Evolutionary conservation across 2,797 vertebrate genomes (phyloP), one percentile per base, ranked within the genome.

Genomic region (Emydoidea blandingii): DNA sequence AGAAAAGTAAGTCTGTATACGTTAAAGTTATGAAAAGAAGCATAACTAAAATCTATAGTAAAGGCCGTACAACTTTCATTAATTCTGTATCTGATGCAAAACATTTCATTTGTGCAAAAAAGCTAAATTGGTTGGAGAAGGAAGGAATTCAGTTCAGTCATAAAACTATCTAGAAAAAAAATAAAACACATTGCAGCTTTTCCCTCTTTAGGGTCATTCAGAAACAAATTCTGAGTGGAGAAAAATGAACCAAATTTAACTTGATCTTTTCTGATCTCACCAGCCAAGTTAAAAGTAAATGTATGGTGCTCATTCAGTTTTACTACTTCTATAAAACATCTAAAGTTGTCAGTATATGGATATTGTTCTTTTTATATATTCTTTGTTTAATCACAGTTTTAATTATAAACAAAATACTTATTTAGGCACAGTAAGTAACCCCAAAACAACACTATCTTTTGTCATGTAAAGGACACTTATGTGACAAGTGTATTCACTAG

Each of bases 1-100:
- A 95, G 96, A 93, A 98, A 98, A 92, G 98, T 98, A 97, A 98
- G 98, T 96, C 81, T 59, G 12, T 1, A 9, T 94, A 81, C 21
- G 80, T 56, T 59, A 47, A 76, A 91, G 3, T 92, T 85, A 54
- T n/a, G 52, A 76, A 47, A 81, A 88, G 53, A 79, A 50, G n/a
- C 74, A 81, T 88, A 65, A 3, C 14, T 89, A 11, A 56, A 65
- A 79, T 44, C 31, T 19, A 56, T 5, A 82, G 34, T n/a, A 54
- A 29, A 47, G 44, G 29, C 68, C 34, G 29, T 72, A 49, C n/a
- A 21, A 21, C 11, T 72, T 44, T 52, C 37, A 85, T n/a, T 54
- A 80, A 37, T 72, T 72, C 68, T 53, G 34, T 79, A 34, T 52
- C 21, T 62, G 1, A 52, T 76, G 79, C 72, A 90, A 53, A 50